A percentile compares a stretch with the other conserved stretches of the same genome.
Conservation (phyloP, 2,888 invertebrate species). For the Perithous albicinctus region DNA sequence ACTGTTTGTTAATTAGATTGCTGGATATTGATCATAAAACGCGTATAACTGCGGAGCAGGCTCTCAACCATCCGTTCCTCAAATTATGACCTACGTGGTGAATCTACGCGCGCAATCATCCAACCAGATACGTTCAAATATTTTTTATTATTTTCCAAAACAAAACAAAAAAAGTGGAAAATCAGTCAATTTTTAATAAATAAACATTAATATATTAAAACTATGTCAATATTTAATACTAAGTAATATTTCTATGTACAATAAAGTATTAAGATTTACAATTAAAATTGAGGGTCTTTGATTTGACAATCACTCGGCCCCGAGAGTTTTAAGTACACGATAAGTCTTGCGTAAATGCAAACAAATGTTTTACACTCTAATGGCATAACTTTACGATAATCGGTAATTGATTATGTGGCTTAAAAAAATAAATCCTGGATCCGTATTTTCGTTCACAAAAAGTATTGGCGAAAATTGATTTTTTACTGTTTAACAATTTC, state of each 20-base stretch:
- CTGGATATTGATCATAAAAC: constrained; percentile 92
- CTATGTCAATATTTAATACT: constrained; percentile 29
- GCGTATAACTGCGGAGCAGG: constrained; percentile 90
- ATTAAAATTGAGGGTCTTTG: constrained; percentile 47
- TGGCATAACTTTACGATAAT: background rate
- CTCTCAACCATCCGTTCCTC: constrained; percentile 92
- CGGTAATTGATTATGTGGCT: too few relatives aligned
- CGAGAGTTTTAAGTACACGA: background rate
- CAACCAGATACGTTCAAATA: constrained; percentile 30
- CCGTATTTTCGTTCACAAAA: background rate
- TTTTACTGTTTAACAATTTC: too few relatives aligned
- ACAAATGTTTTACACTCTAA: background rate
- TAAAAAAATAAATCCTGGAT: background rate
- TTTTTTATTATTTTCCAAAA: constrained; percentile 39
- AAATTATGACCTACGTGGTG: constrained; percentile 65
- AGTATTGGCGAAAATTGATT: background rate
- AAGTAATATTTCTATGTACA: constrained; percentile 67
- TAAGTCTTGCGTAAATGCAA: constrained; percentile 37
- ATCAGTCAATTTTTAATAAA: constrained; percentile 54
- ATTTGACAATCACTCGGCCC: constrained; percentile 20
- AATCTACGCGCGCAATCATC: constrained; percentile 40
- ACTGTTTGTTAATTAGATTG: constrained; percentile 89
- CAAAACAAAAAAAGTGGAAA: too few relatives aligned
- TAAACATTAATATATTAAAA: constrained; percentile 61
- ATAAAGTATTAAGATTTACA: constrained; percentile 50